phyloP scores from a whole-genome alignment of 2,113 vertebrate species.

The Synodontis membranacea region DNA sequence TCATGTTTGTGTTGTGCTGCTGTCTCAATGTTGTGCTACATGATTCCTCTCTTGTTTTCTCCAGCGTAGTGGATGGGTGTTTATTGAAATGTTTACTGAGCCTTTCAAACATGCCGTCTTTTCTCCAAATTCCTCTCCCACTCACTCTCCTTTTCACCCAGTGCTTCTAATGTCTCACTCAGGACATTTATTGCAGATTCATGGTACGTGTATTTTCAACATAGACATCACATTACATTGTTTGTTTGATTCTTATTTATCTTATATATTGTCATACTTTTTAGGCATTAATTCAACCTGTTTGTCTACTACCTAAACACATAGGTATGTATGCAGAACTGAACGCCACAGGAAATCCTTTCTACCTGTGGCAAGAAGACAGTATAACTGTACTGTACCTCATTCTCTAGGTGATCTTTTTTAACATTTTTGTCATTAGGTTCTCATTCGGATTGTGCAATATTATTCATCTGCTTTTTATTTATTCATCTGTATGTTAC shows the following conservation, averaged over 20 bases:
- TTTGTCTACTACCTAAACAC: background rate
- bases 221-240: background rate
- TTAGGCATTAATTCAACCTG: background rate
- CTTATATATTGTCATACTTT: background rate
- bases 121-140: conserved; percentile 33
- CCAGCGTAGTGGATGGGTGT: conserved; percentile 42
- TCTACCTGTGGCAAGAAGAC: too few relatives aligned
- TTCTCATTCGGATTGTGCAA: too few relatives aligned
- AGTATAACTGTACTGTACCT: too few relatives aligned
- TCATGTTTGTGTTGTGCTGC: conserved; percentile 30
- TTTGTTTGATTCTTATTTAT: background rate
- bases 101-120: conserved; percentile 47
- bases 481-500: too few relatives aligned
- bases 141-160: conserved; percentile 21
- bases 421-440: too few relatives aligned
- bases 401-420: too few relatives aligned
- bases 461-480: too few relatives aligned
- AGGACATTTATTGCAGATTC: background rate
- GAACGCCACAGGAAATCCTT: too few relatives aligned
- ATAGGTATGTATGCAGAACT: background rate
- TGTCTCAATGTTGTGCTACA: conserved; percentile 31
- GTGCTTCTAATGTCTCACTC: background rate
- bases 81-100: conserved; percentile 57
- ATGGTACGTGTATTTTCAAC: conserved; percentile 9
- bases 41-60: conserved; percentile 39